These are phyloP conservation scores for Pristiophorus japonicus DNA, from an alignment of 2,113 vertebrate species.

Conservation along the genomic window DNA sequence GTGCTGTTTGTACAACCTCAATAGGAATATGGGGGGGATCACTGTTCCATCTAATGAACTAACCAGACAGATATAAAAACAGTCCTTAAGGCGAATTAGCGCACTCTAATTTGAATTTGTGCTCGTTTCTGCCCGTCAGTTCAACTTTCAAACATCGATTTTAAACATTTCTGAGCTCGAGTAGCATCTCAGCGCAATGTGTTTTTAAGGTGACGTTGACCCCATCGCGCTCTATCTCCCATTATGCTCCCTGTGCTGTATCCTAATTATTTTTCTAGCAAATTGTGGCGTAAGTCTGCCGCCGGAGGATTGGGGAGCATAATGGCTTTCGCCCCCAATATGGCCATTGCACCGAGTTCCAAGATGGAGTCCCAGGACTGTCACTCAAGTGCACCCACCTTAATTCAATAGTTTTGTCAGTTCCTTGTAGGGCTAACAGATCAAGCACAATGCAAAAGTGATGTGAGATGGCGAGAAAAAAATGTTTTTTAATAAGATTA, in stretches of 20 bases:
- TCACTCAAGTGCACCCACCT: not conserved
- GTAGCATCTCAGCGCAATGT: not conserved
- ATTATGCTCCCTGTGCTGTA: not conserved
- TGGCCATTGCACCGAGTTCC: not conserved
- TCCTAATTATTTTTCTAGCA: not conserved
- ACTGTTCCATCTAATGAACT: not conserved
- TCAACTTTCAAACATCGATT: not conserved
- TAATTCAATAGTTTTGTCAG: not conserved
- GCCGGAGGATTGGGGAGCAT: not conserved
- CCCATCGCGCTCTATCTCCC: not conserved
- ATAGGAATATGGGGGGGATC: not conserved
- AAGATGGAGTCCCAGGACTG: not conserved
- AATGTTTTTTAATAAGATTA: not conserved
- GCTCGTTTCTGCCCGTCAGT: not conserved
- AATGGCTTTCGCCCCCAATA: not conserved
- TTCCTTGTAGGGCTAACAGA: not conserved
- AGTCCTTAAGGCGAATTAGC: not conserved
- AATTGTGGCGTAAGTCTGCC: not conserved
- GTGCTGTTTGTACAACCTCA: not conserved
- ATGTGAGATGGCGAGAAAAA: not conserved
- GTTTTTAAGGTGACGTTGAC: not conserved
- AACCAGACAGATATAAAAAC: constrained; percentile 10
- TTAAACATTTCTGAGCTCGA: not conserved
- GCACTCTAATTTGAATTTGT: not conserved
- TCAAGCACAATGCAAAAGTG: not conserved